These are phyloP conservation scores for Pterobdella sp. DNA, from an alignment of 2,888 invertebrate genomes.

Conservation along the genomic window DNA sequence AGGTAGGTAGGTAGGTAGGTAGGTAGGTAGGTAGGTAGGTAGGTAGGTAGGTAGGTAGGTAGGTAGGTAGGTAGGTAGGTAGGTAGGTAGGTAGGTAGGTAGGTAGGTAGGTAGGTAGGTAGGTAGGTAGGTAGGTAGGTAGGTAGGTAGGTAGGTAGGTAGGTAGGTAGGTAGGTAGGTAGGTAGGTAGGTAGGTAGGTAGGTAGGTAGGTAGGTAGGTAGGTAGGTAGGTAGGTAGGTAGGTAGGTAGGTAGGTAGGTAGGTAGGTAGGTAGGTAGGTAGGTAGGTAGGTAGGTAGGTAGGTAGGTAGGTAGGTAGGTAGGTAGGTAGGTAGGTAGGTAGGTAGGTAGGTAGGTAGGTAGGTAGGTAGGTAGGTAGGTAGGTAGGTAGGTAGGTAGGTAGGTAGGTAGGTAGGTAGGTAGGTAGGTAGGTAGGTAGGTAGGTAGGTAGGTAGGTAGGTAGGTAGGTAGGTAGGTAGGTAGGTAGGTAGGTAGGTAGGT, in stretches of 20 bases:
- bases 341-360: conserved; percentile 4
- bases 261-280: conserved; percentile 1
- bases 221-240: conserved; percentile 1
- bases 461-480: conserved; percentile 1
- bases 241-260: conserved; percentile 4
- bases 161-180: conserved; percentile 4
- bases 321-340: not conserved
- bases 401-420: conserved; percentile 4
- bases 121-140: conserved; percentile 4
- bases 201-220: conserved; percentile 4
- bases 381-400: not conserved
- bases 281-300: conserved; percentile 4
- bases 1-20: conserved; percentile 4
- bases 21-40: conserved; percentile 1
- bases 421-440: conserved; percentile 1
- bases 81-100: conserved; percentile 4
- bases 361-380: conserved; percentile 1
- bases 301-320: conserved; percentile 1
- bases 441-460: conserved; percentile 4
- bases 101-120: conserved; percentile 1
- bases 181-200: conserved; percentile 1
- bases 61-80: conserved; percentile 1
- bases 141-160: conserved; percentile 1
- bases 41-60: conserved; percentile 4
- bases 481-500: conserved; percentile 4